Evolutionary conservation across 1,140 invertebrate genomes (phyloP).

Genomic region (Bradysia coprophila): DNA sequence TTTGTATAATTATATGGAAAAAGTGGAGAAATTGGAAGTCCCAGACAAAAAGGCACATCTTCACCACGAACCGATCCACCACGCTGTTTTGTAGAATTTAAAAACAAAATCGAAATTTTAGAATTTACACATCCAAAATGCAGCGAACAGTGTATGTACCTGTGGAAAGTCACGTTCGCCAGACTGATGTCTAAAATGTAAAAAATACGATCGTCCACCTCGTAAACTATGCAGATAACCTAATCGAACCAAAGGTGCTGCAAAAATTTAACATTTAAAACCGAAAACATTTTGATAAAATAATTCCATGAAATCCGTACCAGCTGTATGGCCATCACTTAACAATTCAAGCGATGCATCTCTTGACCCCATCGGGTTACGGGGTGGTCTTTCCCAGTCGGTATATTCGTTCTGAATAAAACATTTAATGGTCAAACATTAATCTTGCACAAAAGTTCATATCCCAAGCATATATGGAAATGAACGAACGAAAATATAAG

Average conservation of each 20-base stretch:
- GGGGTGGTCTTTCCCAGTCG: conserved; percentile 67
- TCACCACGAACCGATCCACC: conserved; percentile 76
- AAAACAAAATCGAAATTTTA: conserved; percentile 7
- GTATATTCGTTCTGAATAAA: conserved; percentile 61
- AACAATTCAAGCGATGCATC: conserved; percentile 57
- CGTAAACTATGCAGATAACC: conserved; percentile 60
- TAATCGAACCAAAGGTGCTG: conserved; percentile 59
- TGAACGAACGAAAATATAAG: too few species aligned
- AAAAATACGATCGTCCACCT: conserved; percentile 63
- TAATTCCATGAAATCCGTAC: too few species aligned
- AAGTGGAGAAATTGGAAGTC: conserved; percentile 60
- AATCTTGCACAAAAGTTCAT: too few species aligned
- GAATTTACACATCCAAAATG: neutral
- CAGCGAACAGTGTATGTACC: conserved; percentile 25
- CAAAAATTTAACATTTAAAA: too few species aligned
- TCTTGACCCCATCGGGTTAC: conserved; percentile 53
- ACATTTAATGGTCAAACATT: neutral
- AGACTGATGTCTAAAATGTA: conserved; percentile 71
- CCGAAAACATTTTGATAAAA: too few species aligned
- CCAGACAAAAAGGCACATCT: conserved; percentile 85
- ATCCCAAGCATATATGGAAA: too few species aligned
- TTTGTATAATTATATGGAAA: conserved; percentile 49
- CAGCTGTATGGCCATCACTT: conserved; percentile 74
- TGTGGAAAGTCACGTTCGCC: conserved; percentile 55
- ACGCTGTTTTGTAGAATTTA: conserved; percentile 40